These are phyloP conservation scores for Ornithorhynchus anatinus DNA, from an alignment of 2,113 vertebrate species.

Conservation along the genomic window DNA sequence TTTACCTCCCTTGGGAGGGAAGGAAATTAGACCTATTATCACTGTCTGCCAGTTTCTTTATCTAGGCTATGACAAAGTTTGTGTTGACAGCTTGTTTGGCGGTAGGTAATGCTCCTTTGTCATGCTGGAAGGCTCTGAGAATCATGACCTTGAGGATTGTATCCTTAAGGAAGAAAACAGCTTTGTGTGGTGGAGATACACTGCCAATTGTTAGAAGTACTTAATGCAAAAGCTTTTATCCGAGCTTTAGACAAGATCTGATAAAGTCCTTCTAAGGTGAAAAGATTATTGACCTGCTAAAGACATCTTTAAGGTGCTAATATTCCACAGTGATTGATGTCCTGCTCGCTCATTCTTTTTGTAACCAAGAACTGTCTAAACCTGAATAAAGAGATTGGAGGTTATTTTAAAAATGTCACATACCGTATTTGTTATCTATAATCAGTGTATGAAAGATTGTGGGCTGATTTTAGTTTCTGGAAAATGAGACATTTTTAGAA, in stretches of 20 bases:
- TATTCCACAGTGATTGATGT: conserved; percentile 93
- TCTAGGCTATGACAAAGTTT: conserved; percentile 93
- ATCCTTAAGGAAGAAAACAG: conserved; percentile 83
- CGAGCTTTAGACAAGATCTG: conserved; percentile 91
- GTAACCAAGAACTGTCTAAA: conserved; percentile 78
- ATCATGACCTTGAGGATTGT: conserved; percentile 90
- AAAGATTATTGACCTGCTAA: conserved; percentile 99
- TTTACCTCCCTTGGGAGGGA: conserved; percentile 78
- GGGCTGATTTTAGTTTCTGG: conserved; percentile 49
- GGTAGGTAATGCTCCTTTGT: conserved; percentile 84
- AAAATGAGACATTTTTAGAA: no score
- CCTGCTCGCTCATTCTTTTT: conserved; percentile 80
- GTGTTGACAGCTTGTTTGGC: conserved; percentile 96
- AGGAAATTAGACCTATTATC: conserved; percentile 91
- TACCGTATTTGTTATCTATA: conserved; percentile 66
- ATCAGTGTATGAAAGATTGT: conserved; percentile 41
- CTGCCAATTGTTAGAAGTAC: conserved; percentile 85
- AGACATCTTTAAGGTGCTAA: conserved; percentile 92
- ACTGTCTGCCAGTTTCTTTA: conserved; percentile 90
- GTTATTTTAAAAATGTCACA: conserved; percentile 75
- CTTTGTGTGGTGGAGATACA: conserved; percentile 89
- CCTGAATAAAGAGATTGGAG: conserved; percentile 89
- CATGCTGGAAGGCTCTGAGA: conserved; percentile 75
- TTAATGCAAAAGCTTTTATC: conserved; percentile 95
- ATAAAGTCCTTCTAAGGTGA: conserved; percentile 95